Base-by-base conservation (phyloP, 1,140 invertebrate genomes). In the Lasaia peninsularis region DNA sequence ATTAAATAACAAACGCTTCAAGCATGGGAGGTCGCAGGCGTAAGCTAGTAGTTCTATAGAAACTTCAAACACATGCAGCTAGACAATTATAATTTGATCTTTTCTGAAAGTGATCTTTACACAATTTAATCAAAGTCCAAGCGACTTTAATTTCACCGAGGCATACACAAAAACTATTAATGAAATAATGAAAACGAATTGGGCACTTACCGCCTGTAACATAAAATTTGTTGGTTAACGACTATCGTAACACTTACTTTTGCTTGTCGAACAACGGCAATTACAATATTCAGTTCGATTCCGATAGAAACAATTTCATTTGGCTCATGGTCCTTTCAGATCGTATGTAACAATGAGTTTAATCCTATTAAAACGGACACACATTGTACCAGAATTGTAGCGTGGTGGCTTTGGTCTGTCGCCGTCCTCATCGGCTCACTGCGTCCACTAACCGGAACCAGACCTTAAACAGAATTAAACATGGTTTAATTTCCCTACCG, bases 391-490 rank as follows among this genome's bases (percentile, higher is more conserved):
- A 78, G 74, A 85, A 86, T 80, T 84, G 80, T 88, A 82, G 68
- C 76, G 74, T 75, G 80, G 82, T 84, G 79, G 77, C 81, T 85
- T 85, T 78, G 81, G 78, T 85, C 83, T 88, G 85, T 86, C 82
- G 82, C 80, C 78, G 77, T 77, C 78, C 79, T 76, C 78, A 73
- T 78, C 78, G 74, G 71, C 67, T 74, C 70, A 62, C 62, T 67
- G 67, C 63, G 65, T 63, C 63, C 61, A 78, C 73, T 80, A 82
- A 78, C 82, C 82, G 81, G 83, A 88, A 84, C 75, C 73, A 67
- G 73, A 85, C 83, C 82, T 86, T 88, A 86, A 85, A 85, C 75
- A 83, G 85, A 88, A 80, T 85, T 83, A 83, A 85, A 88, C 82
- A 88, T 83, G 85, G 82, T 86, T 85, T 88, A 86, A 88, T 88